A percentile compares a stretch with the other conserved stretches of the same genome.
Conservation (phyloP, 2,888 invertebrate species). For the Agonopterix subpropinquella region DNA sequence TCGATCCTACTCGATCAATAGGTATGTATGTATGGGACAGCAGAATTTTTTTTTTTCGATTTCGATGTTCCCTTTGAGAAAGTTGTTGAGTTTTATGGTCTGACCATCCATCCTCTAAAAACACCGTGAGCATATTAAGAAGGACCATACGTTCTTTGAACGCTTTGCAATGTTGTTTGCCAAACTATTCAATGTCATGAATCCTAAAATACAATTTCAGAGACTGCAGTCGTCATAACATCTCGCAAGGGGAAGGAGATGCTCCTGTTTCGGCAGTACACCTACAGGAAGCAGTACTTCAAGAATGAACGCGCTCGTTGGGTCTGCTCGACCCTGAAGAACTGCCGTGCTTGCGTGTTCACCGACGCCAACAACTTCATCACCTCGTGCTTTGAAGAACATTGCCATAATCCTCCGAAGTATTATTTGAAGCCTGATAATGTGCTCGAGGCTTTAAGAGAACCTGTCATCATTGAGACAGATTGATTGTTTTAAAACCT, state of each 20-base stretch:
- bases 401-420: slow-evolving; percentile 57
- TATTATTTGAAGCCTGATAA: slow-evolving; percentile 57
- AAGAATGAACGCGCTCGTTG: slow-evolving; percentile 41
- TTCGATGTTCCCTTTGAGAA: no score
- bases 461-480: slow-evolving; percentile 35
- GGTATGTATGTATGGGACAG: no score
- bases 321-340: slow-evolving; percentile 62
- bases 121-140: no score
- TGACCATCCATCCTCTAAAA: no score
- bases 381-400: slow-evolving; percentile 43
- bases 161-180: no score
- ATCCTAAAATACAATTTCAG: slow-evolving; percentile 22
- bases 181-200: no score
- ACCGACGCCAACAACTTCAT: slow-evolving; percentile 46
- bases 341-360: slow-evolving; percentile 54
- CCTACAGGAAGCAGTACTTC: slow-evolving; percentile 56
- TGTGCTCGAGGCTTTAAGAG: slow-evolving; percentile 46
- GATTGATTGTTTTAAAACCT: slow-evolving; percentile 13
- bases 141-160: no score
- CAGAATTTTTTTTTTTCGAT: no score
- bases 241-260: slow-evolving; percentile 65
- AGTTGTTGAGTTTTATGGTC: no score
- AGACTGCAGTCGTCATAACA: slow-evolving; percentile 50
- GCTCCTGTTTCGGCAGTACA: slow-evolving; percentile 52
- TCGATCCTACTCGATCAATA: no score